Evolutionary conservation across 1,140 invertebrate species (phyloP).

Genomic region (Lepidurus couesii): DNA sequence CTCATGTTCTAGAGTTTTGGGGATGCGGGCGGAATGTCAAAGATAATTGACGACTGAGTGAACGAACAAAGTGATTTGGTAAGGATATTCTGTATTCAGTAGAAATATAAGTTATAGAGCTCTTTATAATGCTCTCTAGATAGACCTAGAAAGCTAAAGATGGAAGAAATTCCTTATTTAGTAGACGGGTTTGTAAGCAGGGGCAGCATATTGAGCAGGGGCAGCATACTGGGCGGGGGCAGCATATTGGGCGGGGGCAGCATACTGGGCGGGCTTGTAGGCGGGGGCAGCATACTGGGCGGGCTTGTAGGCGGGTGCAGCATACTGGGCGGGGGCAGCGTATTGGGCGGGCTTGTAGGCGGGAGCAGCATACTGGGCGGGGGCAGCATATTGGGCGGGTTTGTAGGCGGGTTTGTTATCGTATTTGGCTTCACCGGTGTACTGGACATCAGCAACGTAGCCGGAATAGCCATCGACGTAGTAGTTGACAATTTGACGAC

Average conservation of each 20-base stretch:
- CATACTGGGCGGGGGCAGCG: conserved; percentile 23
- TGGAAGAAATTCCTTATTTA: background rate
- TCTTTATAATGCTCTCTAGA: background rate
- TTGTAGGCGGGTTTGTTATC: conserved; percentile 34
- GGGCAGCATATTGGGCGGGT: conserved; percentile 30
- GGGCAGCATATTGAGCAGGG: conserved; percentile 25
- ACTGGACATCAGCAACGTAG: conserved; percentile 38
- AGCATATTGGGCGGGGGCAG: conserved; percentile 25
- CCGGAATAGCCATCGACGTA: conserved; percentile 35
- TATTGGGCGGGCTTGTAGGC: conserved; percentile 12
- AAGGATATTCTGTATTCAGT: background rate
- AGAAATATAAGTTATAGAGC: background rate
- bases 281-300: conserved; percentile 30
- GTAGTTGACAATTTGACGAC: conserved; percentile 37
- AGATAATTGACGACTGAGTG: too few species aligned
- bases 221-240: background rate
- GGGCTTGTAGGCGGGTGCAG: background rate
- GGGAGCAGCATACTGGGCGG: conserved; percentile 24
- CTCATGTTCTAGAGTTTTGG: too few species aligned
- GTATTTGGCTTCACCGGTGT: conserved; percentile 37
- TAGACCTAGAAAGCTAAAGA: background rate
- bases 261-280: conserved; percentile 29
- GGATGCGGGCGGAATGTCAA: too few species aligned
- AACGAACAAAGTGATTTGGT: background rate
- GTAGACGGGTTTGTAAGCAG: conserved; percentile 31